Evolutionary conservation across 92 coral and sea anemone species (phyloP), one percentile per base, ranked within the genome.

Genomic region (Epizoanthus illoricatus): DNA sequence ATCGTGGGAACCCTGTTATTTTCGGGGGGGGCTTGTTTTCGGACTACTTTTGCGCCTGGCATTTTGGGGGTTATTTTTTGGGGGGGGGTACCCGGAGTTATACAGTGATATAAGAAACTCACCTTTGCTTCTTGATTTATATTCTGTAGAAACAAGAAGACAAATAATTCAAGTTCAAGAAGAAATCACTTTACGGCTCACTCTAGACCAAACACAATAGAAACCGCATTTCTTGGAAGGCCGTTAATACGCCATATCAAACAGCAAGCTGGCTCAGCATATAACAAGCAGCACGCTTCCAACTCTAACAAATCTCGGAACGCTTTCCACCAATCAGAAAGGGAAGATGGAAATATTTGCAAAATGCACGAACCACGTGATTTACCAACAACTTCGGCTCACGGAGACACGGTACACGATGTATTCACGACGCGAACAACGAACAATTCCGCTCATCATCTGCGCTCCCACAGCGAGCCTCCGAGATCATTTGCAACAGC

Each of bases 141-240:
- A 16, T 23, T 41, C 61, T 28, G 17, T 54, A 54, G 65, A 20
- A 55, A 21, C 64, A 74, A 56, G 33, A 73, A 43, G 69, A 88
- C 56, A n/a, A 33, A 52, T 9, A 24, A 52, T 18, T 40, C 23
- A 16, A 54, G 20, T 17, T 67, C 56, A 10, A 64, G 73, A n/a
- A 67, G 15, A 88, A 56, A 58, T 41, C 72, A 60, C 3, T 41
- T 60, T 36, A 47, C 69, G 15, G 80, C 43, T 11, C 43, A 17
- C 43, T 65, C 81, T 5, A 68, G 93, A 65, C 93, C 93, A 40
- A 88, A 87, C 74, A 84, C 93, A 28, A 85, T 84, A 5, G 82
- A 86, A 21, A 80, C 88, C 3, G 86, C 88, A 11, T 58, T 80
- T 20, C 56, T 85, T 15, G 64, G 82, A 16, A 84, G 70, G 23